Base-by-base conservation (phyloP, 2,797 vertebrate genomes). In the Hoplostethus atlanticus region DNA sequence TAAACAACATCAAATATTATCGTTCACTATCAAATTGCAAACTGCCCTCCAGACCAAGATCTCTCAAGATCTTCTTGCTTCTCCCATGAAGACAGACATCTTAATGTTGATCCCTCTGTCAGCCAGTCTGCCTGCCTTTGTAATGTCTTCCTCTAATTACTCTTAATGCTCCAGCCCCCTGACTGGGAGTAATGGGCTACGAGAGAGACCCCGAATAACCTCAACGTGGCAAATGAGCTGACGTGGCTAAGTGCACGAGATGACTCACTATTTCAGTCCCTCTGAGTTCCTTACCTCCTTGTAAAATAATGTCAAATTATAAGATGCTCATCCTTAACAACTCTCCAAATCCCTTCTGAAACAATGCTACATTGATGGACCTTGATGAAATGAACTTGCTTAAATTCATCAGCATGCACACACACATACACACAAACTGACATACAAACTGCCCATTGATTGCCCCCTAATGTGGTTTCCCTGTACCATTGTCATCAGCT, bases 111-210 rank as follows among this genome's bases (percentile, higher is more conserved):
- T 68, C 56, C 57, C 50, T 79, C 46, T 76, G 73, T 81, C 76
- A 75, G 58, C 69, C 63, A 57, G 30, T 11, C 50, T 52, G 50
- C 50, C 53, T 61, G 30, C 31, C n/a, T 59, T 51, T 58, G 34
- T 62, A 80, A 79, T 63, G 69, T 53, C 47, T 78, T 71, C 16
- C 4, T 17, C 54, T 77, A 55, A 78, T 86, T 58, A 66, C 8
- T 1, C 64, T 42, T 65, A 68, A 73, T 69, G 28, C 64, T 75
- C 16, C 44, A 59, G 17, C 11, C 21, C 64, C 57, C 30, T 54
- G 52, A 70, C 16, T 5, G 59, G 62, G 21, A 68, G 68, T 61
- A 80, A 68, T 63, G n/a, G 46, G 42, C 59, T 58, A 21, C 1
- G 6, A 66, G 46, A 64, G 64, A 57, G 28, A 47, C 40, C 62